Conservation (phyloP, 1,140 invertebrate genomes). For the Mactra quadrangularis region DNA sequence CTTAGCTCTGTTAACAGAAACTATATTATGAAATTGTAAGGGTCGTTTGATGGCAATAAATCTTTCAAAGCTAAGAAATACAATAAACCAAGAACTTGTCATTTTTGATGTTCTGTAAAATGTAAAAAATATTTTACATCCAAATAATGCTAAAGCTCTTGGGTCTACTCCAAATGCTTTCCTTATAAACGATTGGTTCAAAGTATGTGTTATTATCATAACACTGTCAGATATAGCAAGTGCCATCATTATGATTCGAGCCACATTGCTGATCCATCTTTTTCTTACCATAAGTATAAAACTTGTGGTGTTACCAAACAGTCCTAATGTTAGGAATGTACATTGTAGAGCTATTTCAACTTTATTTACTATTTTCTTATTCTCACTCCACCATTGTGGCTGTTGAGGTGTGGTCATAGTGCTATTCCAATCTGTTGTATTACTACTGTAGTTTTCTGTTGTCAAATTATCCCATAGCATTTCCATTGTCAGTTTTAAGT, state of each 20-base stretch:
- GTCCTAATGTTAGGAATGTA: constrained; percentile 21
- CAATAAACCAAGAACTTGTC: constrained; percentile 68
- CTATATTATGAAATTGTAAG: constrained; percentile 53
- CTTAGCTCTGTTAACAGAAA: constrained; percentile 34
- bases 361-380: constrained; percentile 3
- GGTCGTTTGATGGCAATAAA: constrained; percentile 65
- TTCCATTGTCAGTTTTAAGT: too few species aligned
- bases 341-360: neutral
- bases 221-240: constrained; percentile 58
- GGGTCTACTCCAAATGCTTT: constrained; percentile 55
- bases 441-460: too few species aligned
- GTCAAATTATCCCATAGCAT: too few species aligned
- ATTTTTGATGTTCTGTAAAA: constrained; percentile 62
- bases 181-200: constrained; percentile 55
- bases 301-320: constrained; percentile 32
- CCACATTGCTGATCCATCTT: neutral
- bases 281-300: constrained; percentile 7
- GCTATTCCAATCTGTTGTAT: too few species aligned
- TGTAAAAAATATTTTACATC: constrained; percentile 62
- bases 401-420: too few species aligned
- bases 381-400: neutral
- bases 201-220: constrained; percentile 41
- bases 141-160: constrained; percentile 41
- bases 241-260: constrained; percentile 14
- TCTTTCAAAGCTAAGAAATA: constrained; percentile 64